Base-by-base conservation (phyloP, 2,113 vertebrate genomes). In the Eulacestoma nigropectus region DNA sequence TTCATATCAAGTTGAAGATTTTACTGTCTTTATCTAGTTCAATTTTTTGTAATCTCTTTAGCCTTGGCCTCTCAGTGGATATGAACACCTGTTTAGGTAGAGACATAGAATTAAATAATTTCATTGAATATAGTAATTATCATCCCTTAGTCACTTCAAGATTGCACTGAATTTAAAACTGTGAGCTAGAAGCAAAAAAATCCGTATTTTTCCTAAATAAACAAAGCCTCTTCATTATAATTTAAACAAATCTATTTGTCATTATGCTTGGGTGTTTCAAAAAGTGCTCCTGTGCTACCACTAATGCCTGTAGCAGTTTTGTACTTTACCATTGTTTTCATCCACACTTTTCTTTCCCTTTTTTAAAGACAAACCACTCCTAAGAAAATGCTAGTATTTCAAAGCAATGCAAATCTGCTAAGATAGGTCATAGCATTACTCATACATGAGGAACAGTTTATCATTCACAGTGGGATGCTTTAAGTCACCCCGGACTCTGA, bases 41-140 rank as follows among this genome's bases (percentile, higher is more conserved):
- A 63, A 12, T 52, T 93, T 78, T 87, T 84, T 5, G n/a, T n/a
- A 11, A 42, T 74, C 23, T 67, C 83, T 76, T 44, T 33, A 65
- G 44, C 27, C n/a, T 76, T 86, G 27, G 13, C 26, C 16, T 90
- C 70, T 86, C 35, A 10, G 52, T 44, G 30, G 35, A 76, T 22
- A 56, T 5, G 44, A 91, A 91, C 5, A 9, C 16, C 30, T 52
- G 49, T 33, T 70, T 73, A 76, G 35, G 10, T 63, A 75, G 20
- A 89, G 44, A 70, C 17, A 87, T 0, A 68, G 25, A 85, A 87
- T 64, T 67, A 74, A 86, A 42, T 67, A 8, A 94, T 91, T 85
- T 93, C 53, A 86, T 79, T 91, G 68, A 68, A 95, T 93, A 87
- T 59, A 94, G 50, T 88, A 95, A 76, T 79, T 76, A 70, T 87